A percentile compares a stretch with the other conserved stretches of the same genome.
phyloP scores from a whole-genome alignment of 53 echinoderm and acorn worm species.

The Holothuria leucospilota region DNA sequence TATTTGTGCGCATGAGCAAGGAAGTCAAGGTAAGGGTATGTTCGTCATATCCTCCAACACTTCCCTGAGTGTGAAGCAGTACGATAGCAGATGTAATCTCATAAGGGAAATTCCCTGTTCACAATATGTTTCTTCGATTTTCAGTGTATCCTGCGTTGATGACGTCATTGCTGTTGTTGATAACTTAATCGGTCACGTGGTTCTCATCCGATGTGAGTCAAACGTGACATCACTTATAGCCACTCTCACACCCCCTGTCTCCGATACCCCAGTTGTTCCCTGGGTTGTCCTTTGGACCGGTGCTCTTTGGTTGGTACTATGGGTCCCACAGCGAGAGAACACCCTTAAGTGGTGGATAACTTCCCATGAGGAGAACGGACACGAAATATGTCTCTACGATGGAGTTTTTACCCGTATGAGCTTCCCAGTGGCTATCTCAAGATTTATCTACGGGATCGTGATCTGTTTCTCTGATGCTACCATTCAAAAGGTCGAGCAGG shows the following conservation, averaged over 20 bases:
- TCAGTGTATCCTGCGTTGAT: constrained; percentile 33
- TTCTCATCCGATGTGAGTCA: neutral
- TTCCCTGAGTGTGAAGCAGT: constrained; percentile 21
- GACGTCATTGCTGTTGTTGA: constrained; percentile 35
- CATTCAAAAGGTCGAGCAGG: constrained; percentile 1
- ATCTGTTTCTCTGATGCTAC: constrained; percentile 17
- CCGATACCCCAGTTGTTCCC: neutral
- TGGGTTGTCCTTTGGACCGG: constrained; percentile 27
- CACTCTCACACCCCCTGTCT: neutral
- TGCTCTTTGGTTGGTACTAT: constrained; percentile 31
- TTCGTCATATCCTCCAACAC: neutral
- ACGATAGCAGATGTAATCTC: constrained; percentile 11
- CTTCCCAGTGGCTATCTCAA: constrained; percentile 22
- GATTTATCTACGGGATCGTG: constrained; percentile 29
- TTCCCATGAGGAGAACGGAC: constrained; percentile 24
- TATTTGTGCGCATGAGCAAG: constrained; percentile 42
- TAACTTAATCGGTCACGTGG: constrained; percentile 4
- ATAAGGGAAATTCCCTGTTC: neutral
- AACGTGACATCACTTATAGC: neutral
- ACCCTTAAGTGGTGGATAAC: constrained; percentile 24
- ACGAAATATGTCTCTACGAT: neutral
- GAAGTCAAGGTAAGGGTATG: neutral
- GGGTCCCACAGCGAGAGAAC: constrained; percentile 3
- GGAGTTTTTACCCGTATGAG: constrained; percentile 5
- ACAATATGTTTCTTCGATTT: neutral